Evolutionary conservation across 2,797 vertebrate species (phyloP), one percentile per base, ranked within the genome.

Genomic region (Paguma larvata): DNA sequence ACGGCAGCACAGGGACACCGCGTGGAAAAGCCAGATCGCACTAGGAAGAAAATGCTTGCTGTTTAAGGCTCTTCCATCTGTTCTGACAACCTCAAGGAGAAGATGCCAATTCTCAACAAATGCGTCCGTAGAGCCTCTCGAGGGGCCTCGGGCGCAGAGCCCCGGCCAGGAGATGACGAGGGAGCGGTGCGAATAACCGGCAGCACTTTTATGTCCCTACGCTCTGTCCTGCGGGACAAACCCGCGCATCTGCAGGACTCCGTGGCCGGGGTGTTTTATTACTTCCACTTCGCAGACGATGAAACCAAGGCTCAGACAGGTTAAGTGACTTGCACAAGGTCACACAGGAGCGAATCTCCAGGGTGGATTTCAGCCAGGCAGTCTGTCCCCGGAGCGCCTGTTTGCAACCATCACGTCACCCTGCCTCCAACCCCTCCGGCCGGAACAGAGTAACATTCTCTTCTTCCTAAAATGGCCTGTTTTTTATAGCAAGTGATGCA

Each of bases 231-330:
- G 18, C 4, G 46, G 73, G 75, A 6, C 19, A 73, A 14, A 32
- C n/a, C 21, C 16, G 2, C 3, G 2, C 3, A 14, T 21, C 30
- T 27, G 16, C 18, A 12, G 15, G 27, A 3, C 32, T 5, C 11
- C 0, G 0, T 12, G 46, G 27, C 14, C 27, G 14, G 27, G 27
- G 25, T 0, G 5, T 44, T 30, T 46, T 48, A 34, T 68, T 34
- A 77, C 44, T 18, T 51, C 10, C 75, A 12, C 16, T 19, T 75
- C 41, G 10, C n/a, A 68, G n/a, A 18, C 16, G 30, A 11, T 5
- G 8, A 77, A 9, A 48, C 46, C 0, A 30, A 51, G 75, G 32
- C 75, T 32, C 30, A 68, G 91, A 82, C 56, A 44, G 23, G 62
- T 68, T 25, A 32, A 53, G 59, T 25, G 16, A 46, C 82, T 83